Evolutionary conservation across 2,113 vertebrate genomes (phyloP).

Genomic region (Arizona elegans): DNA sequence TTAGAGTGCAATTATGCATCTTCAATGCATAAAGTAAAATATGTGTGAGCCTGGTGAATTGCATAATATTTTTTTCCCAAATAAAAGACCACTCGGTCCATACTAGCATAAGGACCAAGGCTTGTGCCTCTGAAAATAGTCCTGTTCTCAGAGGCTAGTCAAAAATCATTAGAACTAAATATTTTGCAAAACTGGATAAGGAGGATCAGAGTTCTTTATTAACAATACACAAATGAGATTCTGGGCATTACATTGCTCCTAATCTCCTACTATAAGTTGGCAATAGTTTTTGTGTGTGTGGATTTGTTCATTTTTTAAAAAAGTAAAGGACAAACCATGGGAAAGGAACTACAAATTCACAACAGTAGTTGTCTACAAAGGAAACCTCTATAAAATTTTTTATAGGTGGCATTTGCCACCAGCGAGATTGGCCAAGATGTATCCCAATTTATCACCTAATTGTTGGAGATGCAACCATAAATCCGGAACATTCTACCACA

Average conservation of each 20-base stretch:
- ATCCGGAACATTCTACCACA: too few species aligned
- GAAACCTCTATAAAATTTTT: too few species aligned
- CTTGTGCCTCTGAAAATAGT: not conserved
- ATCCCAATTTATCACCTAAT: too few species aligned
- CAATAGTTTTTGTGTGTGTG: not conserved
- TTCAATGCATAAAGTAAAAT: not conserved
- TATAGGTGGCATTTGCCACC: too few species aligned
- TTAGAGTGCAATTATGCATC: not conserved
- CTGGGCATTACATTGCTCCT: not conserved
- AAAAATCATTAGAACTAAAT: not conserved
- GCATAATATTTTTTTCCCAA: not conserved
- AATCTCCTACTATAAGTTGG: not conserved
- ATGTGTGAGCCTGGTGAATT: not conserved
- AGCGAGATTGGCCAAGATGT: too few species aligned
- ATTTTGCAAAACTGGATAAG: not conserved
- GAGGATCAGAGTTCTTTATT: not conserved
- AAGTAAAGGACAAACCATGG: too few species aligned
- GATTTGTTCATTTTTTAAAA: not conserved
- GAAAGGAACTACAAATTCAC: too few species aligned
- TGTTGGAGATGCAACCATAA: too few species aligned
- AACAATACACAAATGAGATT: not conserved
- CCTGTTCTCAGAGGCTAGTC: not conserved
- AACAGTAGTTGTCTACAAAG: too few species aligned
- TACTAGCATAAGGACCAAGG: not conserved
- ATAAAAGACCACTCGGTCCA: too few species aligned